Evolutionary conservation across 2,797 vertebrate species (phyloP).

Genomic region (Hippopotamyrus pictus): DNA sequence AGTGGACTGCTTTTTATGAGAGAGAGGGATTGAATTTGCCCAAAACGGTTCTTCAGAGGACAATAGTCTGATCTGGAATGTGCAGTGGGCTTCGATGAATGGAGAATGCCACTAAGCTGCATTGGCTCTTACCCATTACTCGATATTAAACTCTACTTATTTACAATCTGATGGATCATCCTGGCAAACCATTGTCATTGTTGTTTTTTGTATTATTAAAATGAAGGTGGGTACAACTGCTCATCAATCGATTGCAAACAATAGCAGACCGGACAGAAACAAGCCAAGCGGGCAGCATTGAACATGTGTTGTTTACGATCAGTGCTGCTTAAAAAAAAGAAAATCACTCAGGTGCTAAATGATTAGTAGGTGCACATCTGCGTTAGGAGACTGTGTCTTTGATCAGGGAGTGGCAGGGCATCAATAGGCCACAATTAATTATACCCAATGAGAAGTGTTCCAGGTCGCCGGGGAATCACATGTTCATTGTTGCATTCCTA

Average conservation of each 20-base stretch:
- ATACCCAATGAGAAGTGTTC: background rate
- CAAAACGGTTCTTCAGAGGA: constrained; percentile 3
- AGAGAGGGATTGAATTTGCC: background rate
- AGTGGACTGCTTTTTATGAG: constrained; percentile 17
- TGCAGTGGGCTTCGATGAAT: background rate
- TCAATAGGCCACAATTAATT: background rate
- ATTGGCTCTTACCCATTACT: background rate
- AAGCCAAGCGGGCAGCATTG: background rate
- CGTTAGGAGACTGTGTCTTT: background rate
- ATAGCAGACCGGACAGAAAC: background rate
- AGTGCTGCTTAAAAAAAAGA: background rate
- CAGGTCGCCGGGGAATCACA: background rate
- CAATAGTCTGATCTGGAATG: background rate
- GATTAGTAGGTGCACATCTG: background rate
- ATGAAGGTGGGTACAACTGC: background rate
- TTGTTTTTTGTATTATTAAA: background rate
- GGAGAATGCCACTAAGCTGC: background rate
- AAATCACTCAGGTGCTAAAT: background rate
- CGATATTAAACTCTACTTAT: constrained; percentile 1
- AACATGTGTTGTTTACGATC: background rate
- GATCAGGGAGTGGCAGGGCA: background rate
- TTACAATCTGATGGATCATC: constrained; percentile 12
- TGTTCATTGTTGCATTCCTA: background rate
- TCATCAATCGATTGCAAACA: background rate
- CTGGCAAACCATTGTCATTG: background rate